Evolutionary conservation across 1,140 invertebrate species (phyloP), one percentile per base, ranked within the genome.

Genomic region (Hesperophylax magnus): DNA sequence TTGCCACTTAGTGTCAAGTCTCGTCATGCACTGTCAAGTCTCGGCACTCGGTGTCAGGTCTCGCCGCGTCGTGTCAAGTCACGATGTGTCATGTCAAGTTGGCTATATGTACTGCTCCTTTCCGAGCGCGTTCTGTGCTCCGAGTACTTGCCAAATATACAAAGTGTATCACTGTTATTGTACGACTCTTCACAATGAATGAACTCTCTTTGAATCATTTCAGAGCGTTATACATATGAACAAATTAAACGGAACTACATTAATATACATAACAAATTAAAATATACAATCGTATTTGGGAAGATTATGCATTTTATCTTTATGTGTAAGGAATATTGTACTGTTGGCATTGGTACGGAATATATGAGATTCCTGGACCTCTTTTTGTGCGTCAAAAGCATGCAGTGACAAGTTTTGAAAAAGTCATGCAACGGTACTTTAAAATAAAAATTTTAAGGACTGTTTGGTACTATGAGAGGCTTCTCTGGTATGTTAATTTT

Each of bases 251-350:
- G 4, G 63, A 67, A 34, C 63, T 67, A 27, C 18, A 69, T 18
- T 52, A 39, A 69, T 47, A 39, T 3, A 47, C 39, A 47, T 47
- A n/a, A 47, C 39, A 47, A 47, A 47, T 47, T 47, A 14, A 14
- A 47, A 47, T 47, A 47, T 47, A 47, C 11, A 11, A 56, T 61
- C 31, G 27, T 78, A 34, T 69, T 78, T 67, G 77, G 78, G 78
- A 72, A 79, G 22, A 71, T 75, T 80, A 17, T 67, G 78, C 78
- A 80, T 75, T 80, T 80, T 79, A 61, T 61, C 69, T 79, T 72
- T 61, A 63, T 20, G n/a, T 77, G 39, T 67, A 24, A 77, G 31
- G 60, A 54, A 31, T 18, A 77, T 56, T 75, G 20, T 53, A 47
- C 39, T 47, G 14, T 47, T 47, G 39, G 39, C 39, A 47, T 47